Base-by-base conservation (phyloP, 2,888 invertebrate genomes). In the Osmoderma eremita region DNA sequence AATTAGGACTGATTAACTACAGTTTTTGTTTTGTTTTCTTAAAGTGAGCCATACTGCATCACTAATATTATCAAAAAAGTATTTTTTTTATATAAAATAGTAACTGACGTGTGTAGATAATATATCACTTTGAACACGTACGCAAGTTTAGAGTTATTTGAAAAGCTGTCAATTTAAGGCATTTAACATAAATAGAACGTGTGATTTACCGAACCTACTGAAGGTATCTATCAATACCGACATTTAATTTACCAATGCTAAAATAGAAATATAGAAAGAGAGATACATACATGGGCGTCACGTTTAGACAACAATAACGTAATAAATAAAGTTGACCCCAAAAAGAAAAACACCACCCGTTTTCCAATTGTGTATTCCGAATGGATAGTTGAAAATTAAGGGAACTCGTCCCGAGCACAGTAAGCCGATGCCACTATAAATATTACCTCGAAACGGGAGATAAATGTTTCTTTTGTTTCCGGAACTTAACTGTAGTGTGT, bases 401-500 rank as follows among this genome's bases (percentile, higher is more conserved):
- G 58, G 58, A 61, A 58, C 30, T 15, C 39, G n/a, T 8, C n/a
- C 38, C 39, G 54, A 39, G 36, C 39, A 22, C 39, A 64, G 63
- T 63, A 64, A 53, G 4, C 42, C 24, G 51, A 64, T 41, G 30
- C 51, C 50, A 50, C 50, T 24, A 53, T 64, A 64, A 64, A 64
- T 50, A 58, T 66, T 58, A 66, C 65, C 65, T 61, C 56, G 45
- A 41, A 56, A 66, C 58, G 50, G 38, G 38, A 66, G 56, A 66
- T 56, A 51, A 64, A 64, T 24, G 50, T 30, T 66, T 39, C 65
- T 66, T 62, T 67, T 63, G 67, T 67, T 67, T 62, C 67, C 67
- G 67, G 62, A 67, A 48, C 42, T 54, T 18, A 54, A 49, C 48
- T 54, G 61, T 63, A 42, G 53, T 41, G 17, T 64, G 58, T 45